Percentiles rank a stretch among this genome's conserved stretches.
These are phyloP conservation scores for Dasypolia templi DNA, from an alignment of 2,888 invertebrate species.

Conservation along the genomic window DNA sequence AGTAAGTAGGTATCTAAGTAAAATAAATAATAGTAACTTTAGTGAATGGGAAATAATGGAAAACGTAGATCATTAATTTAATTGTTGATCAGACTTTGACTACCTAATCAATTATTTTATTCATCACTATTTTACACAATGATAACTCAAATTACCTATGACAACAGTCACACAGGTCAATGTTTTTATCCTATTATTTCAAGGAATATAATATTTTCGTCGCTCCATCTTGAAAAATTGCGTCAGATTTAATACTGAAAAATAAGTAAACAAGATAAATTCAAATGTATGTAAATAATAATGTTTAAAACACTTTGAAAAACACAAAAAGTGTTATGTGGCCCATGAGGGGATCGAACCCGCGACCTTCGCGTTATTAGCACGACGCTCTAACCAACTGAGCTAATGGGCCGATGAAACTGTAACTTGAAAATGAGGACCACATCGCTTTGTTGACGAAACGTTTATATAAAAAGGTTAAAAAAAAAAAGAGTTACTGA, in stretches of 20 bases:
- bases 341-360: constrained; percentile 84
- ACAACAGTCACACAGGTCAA: constrained; percentile 7
- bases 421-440: rapidly evolving
- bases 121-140: neutral
- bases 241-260: constrained; percentile 34
- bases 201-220: constrained; percentile 23
- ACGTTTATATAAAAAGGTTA: neutral
- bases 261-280: constrained; percentile 48
- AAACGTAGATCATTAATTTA: neutral
- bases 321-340: constrained; percentile 58
- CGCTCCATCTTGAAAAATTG: constrained; percentile 27
- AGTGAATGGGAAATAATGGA: neutral
- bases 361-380: constrained; percentile 82
- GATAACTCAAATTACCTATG: neutral
- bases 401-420: constrained; percentile 71
- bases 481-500: too few species aligned
- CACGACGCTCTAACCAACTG: constrained; percentile 82
- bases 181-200: constrained; percentile 5
- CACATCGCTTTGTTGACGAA: neutral
- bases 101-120: neutral
- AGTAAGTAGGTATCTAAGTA: too few species aligned
- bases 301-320: constrained; percentile 10
- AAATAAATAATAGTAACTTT: too few species aligned
- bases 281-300: constrained; percentile 28
- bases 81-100: neutral